Evolutionary conservation across 2,113 vertebrate genomes (phyloP).

Genomic region (Amazona vittata): DNA sequence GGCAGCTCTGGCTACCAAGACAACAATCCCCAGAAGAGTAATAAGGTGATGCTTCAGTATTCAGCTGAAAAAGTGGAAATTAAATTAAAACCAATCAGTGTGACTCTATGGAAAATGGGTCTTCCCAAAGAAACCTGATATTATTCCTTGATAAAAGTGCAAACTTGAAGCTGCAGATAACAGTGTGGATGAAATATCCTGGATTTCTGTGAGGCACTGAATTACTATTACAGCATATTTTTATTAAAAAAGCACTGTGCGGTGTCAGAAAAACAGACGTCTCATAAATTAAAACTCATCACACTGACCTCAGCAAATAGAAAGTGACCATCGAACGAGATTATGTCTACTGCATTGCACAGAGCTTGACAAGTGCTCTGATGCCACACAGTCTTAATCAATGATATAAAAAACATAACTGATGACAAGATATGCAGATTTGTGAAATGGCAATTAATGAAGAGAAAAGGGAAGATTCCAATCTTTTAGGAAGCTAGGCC

Average conservation of each 20-base stretch:
- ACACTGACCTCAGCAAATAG: not conserved
- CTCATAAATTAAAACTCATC: not conserved
- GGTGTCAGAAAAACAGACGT: not conserved
- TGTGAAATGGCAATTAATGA: not conserved
- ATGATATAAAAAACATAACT: not conserved
- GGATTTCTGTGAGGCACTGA: not conserved
- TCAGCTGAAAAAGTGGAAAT: not conserved
- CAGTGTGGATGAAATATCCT: not conserved
- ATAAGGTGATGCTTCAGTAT: not conserved
- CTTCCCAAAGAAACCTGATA: not conserved
- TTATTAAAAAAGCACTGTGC: not conserved
- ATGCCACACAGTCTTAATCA: not conserved
- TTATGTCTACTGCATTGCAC: not conserved
- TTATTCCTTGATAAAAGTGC: not conserved
- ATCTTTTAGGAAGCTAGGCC: not conserved
- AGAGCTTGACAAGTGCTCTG: not conserved
- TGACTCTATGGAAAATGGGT: not conserved
- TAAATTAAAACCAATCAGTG: not conserved
- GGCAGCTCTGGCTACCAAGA: not conserved
- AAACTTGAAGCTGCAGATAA: not conserved
- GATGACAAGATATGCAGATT: not conserved
- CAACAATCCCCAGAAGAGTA: not conserved
- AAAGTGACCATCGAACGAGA: not conserved
- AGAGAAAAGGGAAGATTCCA: not conserved
- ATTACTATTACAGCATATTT: not conserved